Evolutionary conservation across 2,888 invertebrate genomes (phyloP).

Genomic region (Acronicta leporina): DNA sequence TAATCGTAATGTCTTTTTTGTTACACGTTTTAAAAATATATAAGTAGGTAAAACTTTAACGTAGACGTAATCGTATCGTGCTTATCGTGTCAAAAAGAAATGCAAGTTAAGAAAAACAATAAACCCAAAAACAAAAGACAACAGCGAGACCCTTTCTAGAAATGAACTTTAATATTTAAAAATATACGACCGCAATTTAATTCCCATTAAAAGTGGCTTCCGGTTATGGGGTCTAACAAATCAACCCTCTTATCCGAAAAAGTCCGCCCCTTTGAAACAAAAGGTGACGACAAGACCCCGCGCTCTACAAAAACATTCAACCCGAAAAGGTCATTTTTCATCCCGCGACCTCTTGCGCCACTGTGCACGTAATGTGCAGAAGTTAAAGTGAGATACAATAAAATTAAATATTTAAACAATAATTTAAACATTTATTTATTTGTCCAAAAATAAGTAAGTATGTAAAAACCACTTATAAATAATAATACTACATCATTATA

Average conservation of each 20-base stretch:
- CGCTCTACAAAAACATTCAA: slow-evolving; percentile 58
- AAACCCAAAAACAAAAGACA: not conserved
- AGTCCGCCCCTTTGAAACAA: slow-evolving; percentile 65
- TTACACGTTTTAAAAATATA: too few species aligned
- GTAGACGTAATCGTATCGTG: too few species aligned
- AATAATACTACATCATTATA: too few species aligned
- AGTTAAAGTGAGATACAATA: slow-evolving; percentile 5
- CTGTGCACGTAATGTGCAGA: slow-evolving; percentile 26
- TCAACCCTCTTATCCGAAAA: slow-evolving; percentile 62
- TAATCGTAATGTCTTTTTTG: too few species aligned
- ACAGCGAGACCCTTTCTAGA: slow-evolving; percentile 22
- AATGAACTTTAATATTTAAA: slow-evolving; percentile 24
- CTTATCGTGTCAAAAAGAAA: not conserved
- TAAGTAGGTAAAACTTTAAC: too few species aligned
- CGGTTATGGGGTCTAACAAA: slow-evolving; percentile 55
- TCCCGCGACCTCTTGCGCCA: slow-evolving; percentile 45
- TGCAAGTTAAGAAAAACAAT: not conserved
- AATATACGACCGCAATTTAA: slow-evolving; percentile 26
- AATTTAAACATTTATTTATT: too few species aligned
- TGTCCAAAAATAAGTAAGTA: too few species aligned
- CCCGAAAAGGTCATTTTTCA: slow-evolving; percentile 60
- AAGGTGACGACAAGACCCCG: slow-evolving; percentile 68
- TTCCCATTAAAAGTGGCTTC: slow-evolving; percentile 38
- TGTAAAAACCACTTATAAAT: too few species aligned
- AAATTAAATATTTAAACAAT: too few species aligned